Conservation (phyloP, 1,140 invertebrate species). For the Probaryconus sp. region DNA sequence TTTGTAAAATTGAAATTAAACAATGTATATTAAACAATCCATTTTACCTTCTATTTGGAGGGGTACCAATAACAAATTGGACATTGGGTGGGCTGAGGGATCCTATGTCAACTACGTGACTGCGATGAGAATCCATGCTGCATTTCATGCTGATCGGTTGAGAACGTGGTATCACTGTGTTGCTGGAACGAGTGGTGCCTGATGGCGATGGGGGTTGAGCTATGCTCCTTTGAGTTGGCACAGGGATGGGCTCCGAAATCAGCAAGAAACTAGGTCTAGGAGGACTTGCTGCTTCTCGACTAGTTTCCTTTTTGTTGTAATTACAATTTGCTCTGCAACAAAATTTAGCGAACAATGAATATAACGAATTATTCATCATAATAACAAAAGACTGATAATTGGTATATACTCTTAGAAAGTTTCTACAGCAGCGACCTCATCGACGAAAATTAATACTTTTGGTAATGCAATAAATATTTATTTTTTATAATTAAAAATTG, state of each 20-base stretch:
- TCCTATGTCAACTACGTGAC: constrained; percentile 85
- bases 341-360: background rate
- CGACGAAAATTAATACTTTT: too few relatives aligned
- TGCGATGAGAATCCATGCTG: constrained; percentile 81
- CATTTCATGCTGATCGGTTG: constrained; percentile 90
- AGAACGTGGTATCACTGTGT: constrained; percentile 84
- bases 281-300: constrained; percentile 79
- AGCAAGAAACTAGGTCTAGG: constrained; percentile 84
- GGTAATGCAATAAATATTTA: too few relatives aligned
- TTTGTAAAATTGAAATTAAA: constrained; percentile 2
- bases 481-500: too few relatives aligned
- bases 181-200: constrained; percentile 64
- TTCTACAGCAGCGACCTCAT: too few relatives aligned
- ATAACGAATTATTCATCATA: background rate
- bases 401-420: too few relatives aligned
- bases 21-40: constrained; percentile 8
- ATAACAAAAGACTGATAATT: too few relatives aligned
- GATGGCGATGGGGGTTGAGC: constrained; percentile 75
- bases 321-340: constrained; percentile 12
- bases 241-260: constrained; percentile 87
- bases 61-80: constrained; percentile 94
- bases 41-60: constrained; percentile 83
- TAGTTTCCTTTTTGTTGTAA: constrained; percentile 68
- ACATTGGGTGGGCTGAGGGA: constrained; percentile 94
- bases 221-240: constrained; percentile 83